Conservation (phyloP, 2,888 invertebrate species). For the Orthonychiurus folsomi region DNA sequence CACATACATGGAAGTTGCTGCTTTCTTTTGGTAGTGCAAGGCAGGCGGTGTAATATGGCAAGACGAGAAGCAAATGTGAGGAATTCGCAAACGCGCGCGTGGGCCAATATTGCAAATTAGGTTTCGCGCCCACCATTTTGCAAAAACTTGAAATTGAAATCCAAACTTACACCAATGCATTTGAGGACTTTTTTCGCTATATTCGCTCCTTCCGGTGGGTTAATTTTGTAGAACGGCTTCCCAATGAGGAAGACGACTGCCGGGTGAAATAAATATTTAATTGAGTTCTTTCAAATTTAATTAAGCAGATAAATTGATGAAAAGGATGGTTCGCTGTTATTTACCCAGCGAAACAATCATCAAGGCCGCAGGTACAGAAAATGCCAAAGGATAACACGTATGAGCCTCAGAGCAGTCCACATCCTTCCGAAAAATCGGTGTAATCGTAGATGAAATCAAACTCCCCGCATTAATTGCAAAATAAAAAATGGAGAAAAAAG, state of each 20-base stretch:
- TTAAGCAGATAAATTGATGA: neutral
- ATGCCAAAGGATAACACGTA: constrained; percentile 42
- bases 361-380: constrained; percentile 48
- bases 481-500: constrained; percentile 90
- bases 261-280: constrained; percentile 42
- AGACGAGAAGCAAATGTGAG: no score
- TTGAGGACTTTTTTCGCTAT: constrained; percentile 60
- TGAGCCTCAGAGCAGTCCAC: constrained; percentile 44
- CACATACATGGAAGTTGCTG: no score
- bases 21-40: no score
- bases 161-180: constrained; percentile 57
- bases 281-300: neutral
- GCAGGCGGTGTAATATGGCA: no score
- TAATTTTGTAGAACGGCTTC: constrained; percentile 59
- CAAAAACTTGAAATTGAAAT: neutral
- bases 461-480: constrained; percentile 71
- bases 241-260: constrained; percentile 63
- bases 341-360: constrained; percentile 49
- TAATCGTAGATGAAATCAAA: constrained; percentile 57
- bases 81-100: no score
- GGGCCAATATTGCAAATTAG: no score
- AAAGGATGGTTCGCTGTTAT: no score
- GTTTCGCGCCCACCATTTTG: neutral
- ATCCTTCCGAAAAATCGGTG: constrained; percentile 60
- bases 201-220: constrained; percentile 58